Base-by-base conservation (phyloP, 2,888 invertebrate species). In the Sipha maydis region DNA sequence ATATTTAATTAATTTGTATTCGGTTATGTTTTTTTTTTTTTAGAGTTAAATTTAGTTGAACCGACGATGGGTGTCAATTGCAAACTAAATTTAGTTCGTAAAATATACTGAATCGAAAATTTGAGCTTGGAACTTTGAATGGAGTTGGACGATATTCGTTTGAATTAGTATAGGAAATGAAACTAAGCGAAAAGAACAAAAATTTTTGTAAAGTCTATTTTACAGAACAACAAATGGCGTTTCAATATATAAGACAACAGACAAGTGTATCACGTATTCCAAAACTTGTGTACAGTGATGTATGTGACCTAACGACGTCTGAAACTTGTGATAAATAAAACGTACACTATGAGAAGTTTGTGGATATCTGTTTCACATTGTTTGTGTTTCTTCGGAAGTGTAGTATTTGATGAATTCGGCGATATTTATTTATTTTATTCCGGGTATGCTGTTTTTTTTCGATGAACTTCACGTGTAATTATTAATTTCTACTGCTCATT, bases 311-410 rank as follows among this genome's bases (percentile, higher is more conserved):
- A 38, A 31, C 25, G 54, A 54, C 78, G 48, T 78, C 31, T 78
- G 78, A 11, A 80, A 80, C 79, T 80, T 38, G 34, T 19, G 61
- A 8, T 38, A 61, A 79, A 80, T 61, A 61, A 61, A n/a, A 61
- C 25, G 21, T 25, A 61, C 25, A 80, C 79, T 80, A 38, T 61
- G 61, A n/a, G 19, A 38, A 7, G 38, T 80, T 61, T 80, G 38
- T 61, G 34, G 61, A 80, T 80, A 80, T 80, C n/a, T 19, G 17
- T 80, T 80, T 80, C n/a, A 80, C 61, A 34, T 80, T 61, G 79
- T 79, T 61, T 5, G 1, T 80, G 79, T 67, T 67, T 19, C 2
- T 4, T 71, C 17, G 28, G 14, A 31, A 71, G 28, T 31, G 31
- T 0, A 61, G 21, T 19, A 61, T 61, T 5, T 9, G 25, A 61